phyloP scores from a whole-genome alignment of 2,888 invertebrate genomes.

The Thymelicus acteon region DNA sequence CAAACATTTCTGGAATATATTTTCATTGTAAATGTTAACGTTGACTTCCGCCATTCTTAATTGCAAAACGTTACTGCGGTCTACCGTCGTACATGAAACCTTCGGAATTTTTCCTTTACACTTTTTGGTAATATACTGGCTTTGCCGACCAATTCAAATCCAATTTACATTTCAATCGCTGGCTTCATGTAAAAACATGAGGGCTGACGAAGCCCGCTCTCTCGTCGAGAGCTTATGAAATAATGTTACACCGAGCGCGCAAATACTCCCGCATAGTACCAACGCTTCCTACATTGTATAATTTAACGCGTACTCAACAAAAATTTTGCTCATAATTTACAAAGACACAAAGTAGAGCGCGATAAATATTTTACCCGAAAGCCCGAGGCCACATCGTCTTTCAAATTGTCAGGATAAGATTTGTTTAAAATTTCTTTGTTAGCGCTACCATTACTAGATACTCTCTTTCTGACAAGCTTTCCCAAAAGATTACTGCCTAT shows the following conservation, averaged over 20 bases:
- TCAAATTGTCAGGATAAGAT: constrained; percentile 46
- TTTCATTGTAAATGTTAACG: no score
- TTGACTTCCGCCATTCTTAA: not conserved
- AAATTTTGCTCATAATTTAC: constrained; percentile 59
- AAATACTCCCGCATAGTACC: constrained; percentile 35
- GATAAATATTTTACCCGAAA: constrained; percentile 58
- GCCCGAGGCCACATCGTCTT: constrained; percentile 48
- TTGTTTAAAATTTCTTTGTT: constrained; percentile 41
- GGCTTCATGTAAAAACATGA: constrained; percentile 48
- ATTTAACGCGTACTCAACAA: constrained; percentile 50
- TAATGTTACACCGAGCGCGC: constrained; percentile 54
- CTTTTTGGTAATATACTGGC: constrained; percentile 37
- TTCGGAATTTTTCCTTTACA: constrained; percentile 16
- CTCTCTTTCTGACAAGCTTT: constrained; percentile 38
- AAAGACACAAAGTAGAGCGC: constrained; percentile 52
- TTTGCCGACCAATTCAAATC: constrained; percentile 41
- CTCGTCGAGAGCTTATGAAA: constrained; percentile 40
- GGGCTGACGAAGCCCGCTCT: constrained; percentile 33
- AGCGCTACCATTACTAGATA: constrained; percentile 39
- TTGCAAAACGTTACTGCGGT: constrained; percentile 13
- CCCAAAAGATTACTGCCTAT: not conserved
- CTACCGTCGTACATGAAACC: not conserved
- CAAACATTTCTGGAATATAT: no score
- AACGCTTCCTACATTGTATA: constrained; percentile 42
- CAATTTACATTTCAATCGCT: constrained; percentile 48